Percentiles rank a stretch among this genome's conserved stretches.
Conservation (phyloP, 2,888 invertebrate genomes). For the Brenthis hecate region DNA sequence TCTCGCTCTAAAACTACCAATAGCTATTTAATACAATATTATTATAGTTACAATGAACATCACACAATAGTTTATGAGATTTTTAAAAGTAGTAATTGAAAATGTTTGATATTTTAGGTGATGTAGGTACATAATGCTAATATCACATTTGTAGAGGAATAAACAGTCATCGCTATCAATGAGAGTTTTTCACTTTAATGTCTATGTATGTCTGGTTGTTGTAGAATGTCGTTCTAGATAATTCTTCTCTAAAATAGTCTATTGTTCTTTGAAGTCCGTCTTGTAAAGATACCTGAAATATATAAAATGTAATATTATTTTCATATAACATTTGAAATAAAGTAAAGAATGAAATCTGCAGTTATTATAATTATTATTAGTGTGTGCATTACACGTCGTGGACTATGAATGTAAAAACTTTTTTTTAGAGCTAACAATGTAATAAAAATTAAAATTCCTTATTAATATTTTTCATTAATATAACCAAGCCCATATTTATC, state of each 20-base stretch:
- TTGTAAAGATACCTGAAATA: slow-evolving; percentile 86
- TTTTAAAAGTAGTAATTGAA: slow-evolving; percentile 20
- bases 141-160: slow-evolving; percentile 67
- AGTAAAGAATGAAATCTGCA: too few relatives aligned
- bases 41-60: slow-evolving; percentile 6
- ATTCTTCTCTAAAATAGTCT: slow-evolving; percentile 95
- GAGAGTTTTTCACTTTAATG: slow-evolving; percentile 61
- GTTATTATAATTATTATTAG: too few relatives aligned
- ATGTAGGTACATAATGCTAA: slow-evolving; percentile 48
- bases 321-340: neutral
- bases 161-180: slow-evolving; percentile 42
- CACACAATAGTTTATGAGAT: slow-evolving; percentile 15
- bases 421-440: too few relatives aligned
- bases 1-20: slow-evolving; percentile 16
- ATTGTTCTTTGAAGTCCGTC: slow-evolving; percentile 95
- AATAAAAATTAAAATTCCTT: too few relatives aligned
- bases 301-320: slow-evolving; percentile 2
- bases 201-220: slow-evolving; percentile 78
- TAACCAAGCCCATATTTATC: too few relatives aligned
- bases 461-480: too few relatives aligned
- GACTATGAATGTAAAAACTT: too few relatives aligned
- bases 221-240: slow-evolving; percentile 80
- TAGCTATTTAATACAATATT: slow-evolving; percentile 1
- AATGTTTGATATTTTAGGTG: slow-evolving; percentile 28
- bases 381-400: too few relatives aligned